A percentile compares a stretch with the other conserved stretches of the same genome.
These are phyloP conservation scores for Drosophila punjabiensis DNA, from an alignment of 1,140 invertebrate species.

Conservation along the genomic window DNA sequence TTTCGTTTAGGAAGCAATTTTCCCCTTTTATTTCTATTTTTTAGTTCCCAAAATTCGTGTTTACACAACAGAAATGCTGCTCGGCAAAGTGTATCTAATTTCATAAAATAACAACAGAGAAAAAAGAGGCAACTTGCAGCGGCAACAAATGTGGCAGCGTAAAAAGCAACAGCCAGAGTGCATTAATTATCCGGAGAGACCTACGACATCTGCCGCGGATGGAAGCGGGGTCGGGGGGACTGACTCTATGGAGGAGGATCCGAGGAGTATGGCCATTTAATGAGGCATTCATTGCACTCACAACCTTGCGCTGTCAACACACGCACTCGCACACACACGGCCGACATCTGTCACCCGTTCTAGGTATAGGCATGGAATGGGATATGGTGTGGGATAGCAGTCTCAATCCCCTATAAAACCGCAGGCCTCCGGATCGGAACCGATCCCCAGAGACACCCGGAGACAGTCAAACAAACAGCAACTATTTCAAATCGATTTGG, in stretches of 20 bases:
- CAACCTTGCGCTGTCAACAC: conserved; percentile 80
- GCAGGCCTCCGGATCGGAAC: conserved; percentile 38
- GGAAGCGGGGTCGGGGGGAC: conserved; percentile 4
- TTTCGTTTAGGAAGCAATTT: conserved; percentile 74
- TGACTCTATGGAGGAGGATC: neutral
- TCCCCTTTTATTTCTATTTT: conserved; percentile 31
- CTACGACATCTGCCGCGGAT: conserved; percentile 68
- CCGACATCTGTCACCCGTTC: conserved; percentile 80
- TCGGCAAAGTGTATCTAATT: conserved; percentile 79
- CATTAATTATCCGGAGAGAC: conserved; percentile 80
- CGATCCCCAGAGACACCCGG: conserved; percentile 27
- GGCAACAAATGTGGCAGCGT: conserved; percentile 70
- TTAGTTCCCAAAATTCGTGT: conserved; percentile 57
- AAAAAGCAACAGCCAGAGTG: conserved; percentile 79
- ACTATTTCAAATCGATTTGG: conserved; percentile 62
- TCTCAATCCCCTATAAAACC: conserved; percentile 51
- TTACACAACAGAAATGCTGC: conserved; percentile 76
- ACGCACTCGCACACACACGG: conserved; percentile 45
- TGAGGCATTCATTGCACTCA: conserved; percentile 81
- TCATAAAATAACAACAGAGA: conserved; percentile 53
- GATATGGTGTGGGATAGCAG: neutral
- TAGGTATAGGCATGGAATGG: conserved; percentile 1
- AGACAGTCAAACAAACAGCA: conserved; percentile 19
- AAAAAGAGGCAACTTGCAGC: conserved; percentile 40
- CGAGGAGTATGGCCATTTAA: conserved; percentile 58